These are phyloP conservation scores for Drosophila tristis DNA, from an alignment of 1,140 invertebrate genomes.

Conservation along the genomic window DNA sequence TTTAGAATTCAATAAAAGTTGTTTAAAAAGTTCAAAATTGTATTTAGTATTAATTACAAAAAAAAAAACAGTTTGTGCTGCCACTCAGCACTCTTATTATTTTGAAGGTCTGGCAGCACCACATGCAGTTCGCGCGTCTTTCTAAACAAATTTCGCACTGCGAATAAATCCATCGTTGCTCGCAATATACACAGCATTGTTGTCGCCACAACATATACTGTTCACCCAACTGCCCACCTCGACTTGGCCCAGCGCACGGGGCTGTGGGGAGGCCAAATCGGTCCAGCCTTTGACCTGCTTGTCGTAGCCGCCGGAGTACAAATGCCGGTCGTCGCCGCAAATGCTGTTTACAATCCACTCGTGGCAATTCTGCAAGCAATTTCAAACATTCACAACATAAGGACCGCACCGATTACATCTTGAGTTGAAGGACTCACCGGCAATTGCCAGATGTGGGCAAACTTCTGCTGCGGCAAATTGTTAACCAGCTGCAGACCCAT, in stretches of 20 bases:
- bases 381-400: background rate
- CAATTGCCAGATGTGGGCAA: constrained; percentile 57
- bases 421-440: constrained; percentile 30
- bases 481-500: constrained; percentile 71
- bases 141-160: constrained; percentile 65
- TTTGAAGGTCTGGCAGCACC: constrained; percentile 9
- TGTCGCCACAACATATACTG: constrained; percentile 61
- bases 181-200: constrained; percentile 69
- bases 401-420: background rate
- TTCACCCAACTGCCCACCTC: constrained; percentile 73
- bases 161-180: constrained; percentile 67
- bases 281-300: constrained; percentile 80
- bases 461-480: constrained; percentile 63
- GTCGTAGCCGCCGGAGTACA: constrained; percentile 80
- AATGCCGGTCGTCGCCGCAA: constrained; percentile 59
- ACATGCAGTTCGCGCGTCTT: background rate
- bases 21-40: background rate
- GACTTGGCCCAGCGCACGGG: constrained; percentile 63
- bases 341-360: constrained; percentile 78
- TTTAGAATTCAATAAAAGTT: constrained; percentile 16
- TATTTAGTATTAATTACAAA: constrained; percentile 3
- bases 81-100: background rate
- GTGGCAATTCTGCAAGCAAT: constrained; percentile 67
- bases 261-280: constrained; percentile 50
- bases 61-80: constrained; percentile 4